A percentile compares a stretch with the other conserved stretches of the same genome.
Conservation (phyloP, 2,797 vertebrate genomes). For the Scolopax rusticola region DNA sequence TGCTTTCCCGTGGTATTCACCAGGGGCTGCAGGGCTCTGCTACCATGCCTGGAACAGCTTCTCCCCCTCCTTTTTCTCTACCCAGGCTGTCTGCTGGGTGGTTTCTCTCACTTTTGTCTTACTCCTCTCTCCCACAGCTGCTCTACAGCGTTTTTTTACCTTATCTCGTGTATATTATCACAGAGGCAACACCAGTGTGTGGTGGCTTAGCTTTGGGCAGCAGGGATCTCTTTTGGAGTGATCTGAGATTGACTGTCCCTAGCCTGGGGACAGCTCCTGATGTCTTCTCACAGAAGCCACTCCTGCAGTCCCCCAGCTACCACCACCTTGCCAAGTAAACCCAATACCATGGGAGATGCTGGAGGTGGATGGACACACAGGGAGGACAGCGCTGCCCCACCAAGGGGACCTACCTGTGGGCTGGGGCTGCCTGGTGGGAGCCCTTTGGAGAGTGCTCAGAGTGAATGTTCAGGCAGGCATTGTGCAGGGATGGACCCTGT, state of each 20-base stretch:
- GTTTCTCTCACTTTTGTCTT: background rate
- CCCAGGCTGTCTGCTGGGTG: background rate
- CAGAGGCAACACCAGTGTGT: background rate
- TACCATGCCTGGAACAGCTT: background rate
- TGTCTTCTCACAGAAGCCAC: background rate
- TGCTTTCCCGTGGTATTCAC: background rate
- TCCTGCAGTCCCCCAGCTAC: background rate
- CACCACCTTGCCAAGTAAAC: fast-evolving
- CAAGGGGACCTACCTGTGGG: background rate
- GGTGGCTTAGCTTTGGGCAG: background rate
- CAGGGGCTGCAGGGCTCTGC: background rate
- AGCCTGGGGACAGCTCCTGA: background rate
- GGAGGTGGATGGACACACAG: background rate
- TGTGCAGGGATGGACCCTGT: background rate
- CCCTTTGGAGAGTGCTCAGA: fast-evolving
- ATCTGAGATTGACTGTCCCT: background rate
- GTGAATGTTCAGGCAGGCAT: background rate
- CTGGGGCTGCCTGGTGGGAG: background rate
- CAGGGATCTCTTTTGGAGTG: background rate
- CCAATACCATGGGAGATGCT: background rate
- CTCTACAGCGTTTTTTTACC: background rate
- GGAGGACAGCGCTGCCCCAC: background rate
- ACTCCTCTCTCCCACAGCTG: background rate
- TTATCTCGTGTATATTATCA: background rate
- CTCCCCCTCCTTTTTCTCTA: background rate